A percentile compares a stretch with the other conserved stretches of the same genome.
These are phyloP conservation scores for Belgica antarctica DNA, from an alignment of 2,888 invertebrate species.

Conservation along the genomic window DNA sequence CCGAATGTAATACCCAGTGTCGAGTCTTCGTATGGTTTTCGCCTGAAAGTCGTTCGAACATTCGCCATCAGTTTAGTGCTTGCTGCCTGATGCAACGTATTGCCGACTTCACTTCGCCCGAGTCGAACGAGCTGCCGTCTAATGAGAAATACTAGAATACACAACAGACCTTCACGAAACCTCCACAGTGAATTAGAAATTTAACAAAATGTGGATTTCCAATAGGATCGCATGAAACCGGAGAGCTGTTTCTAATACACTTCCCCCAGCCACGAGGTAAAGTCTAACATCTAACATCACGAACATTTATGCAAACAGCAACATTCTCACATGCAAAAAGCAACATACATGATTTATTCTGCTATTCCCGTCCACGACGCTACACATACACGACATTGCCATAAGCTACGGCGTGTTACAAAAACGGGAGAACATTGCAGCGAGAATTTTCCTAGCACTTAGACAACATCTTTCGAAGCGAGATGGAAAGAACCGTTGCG, in stretches of 20 bases:
- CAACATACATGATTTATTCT: not conserved
- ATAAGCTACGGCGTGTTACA: not conserved
- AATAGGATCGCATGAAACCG: slow-evolving; percentile 25
- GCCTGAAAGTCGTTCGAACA: not conserved
- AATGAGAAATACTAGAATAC: not conserved
- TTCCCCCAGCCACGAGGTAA: not conserved
- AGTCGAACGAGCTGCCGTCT: not conserved
- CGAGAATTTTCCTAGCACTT: not conserved
- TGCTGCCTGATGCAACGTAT: no score
- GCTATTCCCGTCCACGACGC: not conserved
- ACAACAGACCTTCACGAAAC: slow-evolving; percentile 14
- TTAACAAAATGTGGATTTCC: slow-evolving; percentile 41
- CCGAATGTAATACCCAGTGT: no score
- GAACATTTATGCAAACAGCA: slow-evolving; percentile 29
- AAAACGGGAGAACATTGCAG: not conserved
- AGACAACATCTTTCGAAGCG: slow-evolving; percentile 23
- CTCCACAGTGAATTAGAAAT: slow-evolving; percentile 43
- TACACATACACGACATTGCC: not conserved
- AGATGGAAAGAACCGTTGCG: slow-evolving; percentile 1
- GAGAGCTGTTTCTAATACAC: slow-evolving; percentile 33
- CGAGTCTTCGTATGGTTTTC: slow-evolving; percentile 4
- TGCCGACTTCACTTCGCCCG: no score
- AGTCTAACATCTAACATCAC: slow-evolving; percentile 28
- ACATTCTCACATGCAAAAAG: slow-evolving; percentile 24
- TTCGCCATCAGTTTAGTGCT: no score